Conservation (phyloP, 2,888 invertebrate genomes). For the Apantesis nais region DNA sequence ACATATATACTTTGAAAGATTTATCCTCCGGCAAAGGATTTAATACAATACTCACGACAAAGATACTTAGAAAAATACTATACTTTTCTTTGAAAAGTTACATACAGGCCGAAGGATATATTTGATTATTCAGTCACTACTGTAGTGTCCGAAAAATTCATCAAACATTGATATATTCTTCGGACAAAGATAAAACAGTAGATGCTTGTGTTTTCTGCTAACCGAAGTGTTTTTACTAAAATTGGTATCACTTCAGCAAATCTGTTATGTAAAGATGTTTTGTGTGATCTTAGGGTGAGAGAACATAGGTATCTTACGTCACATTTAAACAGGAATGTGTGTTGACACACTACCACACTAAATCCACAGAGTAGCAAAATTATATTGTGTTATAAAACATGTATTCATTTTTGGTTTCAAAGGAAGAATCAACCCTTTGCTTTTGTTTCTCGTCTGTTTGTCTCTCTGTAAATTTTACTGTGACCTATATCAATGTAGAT, state of each 20-base stretch:
- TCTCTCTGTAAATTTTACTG: too few relatives aligned
- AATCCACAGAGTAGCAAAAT: too few relatives aligned
- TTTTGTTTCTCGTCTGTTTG: too few relatives aligned
- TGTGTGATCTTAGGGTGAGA: not conserved
- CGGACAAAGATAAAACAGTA: not conserved
- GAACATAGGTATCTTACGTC: too few relatives aligned
- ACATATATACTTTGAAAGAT: not conserved
- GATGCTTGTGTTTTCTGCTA: not conserved
- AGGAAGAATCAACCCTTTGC: too few relatives aligned
- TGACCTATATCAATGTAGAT: too few relatives aligned
- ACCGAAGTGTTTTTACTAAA: not conserved
- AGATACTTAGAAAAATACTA: not conserved
- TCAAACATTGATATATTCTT: not conserved
- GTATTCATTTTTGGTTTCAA: too few relatives aligned
- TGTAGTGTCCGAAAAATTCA: not conserved
- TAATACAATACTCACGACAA: not conserved
- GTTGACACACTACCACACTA: too few relatives aligned
- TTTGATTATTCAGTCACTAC: not conserved
- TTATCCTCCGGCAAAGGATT: not conserved
- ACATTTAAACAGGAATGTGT: too few relatives aligned
- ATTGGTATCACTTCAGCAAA: not conserved
- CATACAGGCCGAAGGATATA: not conserved
- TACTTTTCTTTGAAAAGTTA: not conserved
- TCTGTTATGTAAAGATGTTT: not conserved
- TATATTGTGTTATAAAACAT: too few relatives aligned